Base-by-base conservation (phyloP, 2,888 invertebrate species). In the Maniola hyperantus region DNA sequence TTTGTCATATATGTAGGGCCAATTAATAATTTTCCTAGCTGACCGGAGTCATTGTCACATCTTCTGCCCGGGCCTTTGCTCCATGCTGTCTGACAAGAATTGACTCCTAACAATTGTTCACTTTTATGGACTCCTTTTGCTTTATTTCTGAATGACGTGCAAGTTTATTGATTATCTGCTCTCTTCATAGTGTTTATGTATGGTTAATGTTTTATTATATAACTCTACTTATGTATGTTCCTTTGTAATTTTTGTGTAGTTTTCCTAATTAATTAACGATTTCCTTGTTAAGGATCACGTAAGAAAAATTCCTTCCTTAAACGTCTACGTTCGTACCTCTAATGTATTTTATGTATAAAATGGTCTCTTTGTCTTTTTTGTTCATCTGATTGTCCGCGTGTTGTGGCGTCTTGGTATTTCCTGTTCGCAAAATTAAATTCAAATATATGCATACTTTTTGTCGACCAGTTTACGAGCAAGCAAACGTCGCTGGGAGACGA, bases 1-100 rank as follows among this genome's bases (percentile, higher is more conserved):
- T 91, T 92, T 92, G 91, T 92, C 80, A 77, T 80, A 78, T 79
- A 79, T 81, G 83, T 80, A 81, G 79, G 82, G 82, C 85, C 91
- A 91, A 91, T 92, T 92, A 91, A 90, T 91, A 91, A 92, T 90
- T 88, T 91, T 85, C 84, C 87, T 90, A 85, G 88, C 88, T 91
- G 91, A 90, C 91, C 91, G 87, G 78, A 87, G 87, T 86, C 82
- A 89, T 91, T 91, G 90, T 91, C 84, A 79, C 80, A 71, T 80
- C 78, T 77, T 80, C 79, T 80, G 73, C 80, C 78, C 77, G 76
- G 76, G 78, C 83, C 83, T 80, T 79, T 76, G 82, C 78, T 79
- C 83, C 83, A 84, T 84, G 84, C 85, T 85, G 83, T 83, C 81
- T 79, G 79, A 78, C 83, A 89, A 89, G 91, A n/a, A 92, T 92